Conservation (phyloP, 2,888 invertebrate genomes). For the Sinodicranocentrus sp. region DNA sequence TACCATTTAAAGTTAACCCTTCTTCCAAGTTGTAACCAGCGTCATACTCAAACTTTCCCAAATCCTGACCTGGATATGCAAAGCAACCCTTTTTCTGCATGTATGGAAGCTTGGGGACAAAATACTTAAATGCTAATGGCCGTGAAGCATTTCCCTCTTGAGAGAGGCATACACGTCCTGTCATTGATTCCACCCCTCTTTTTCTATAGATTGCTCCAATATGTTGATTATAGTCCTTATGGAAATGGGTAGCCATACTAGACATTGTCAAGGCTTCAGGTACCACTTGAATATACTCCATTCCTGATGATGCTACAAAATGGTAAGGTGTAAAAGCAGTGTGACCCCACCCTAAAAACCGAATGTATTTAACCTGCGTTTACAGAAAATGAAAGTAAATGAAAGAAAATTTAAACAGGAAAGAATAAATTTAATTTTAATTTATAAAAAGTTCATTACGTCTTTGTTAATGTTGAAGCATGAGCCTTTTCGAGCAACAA, state of each 20-base stretch:
- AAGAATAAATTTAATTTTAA: not conserved
- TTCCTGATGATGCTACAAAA: slow-evolving; percentile 57
- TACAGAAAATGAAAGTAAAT: slow-evolving; percentile 7
- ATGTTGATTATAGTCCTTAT: slow-evolving; percentile 50
- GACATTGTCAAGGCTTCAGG: slow-evolving; percentile 39
- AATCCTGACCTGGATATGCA: slow-evolving; percentile 24
- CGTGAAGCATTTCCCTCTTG: slow-evolving; percentile 32
- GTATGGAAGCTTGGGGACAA: slow-evolving; percentile 54
- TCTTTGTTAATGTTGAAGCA: slow-evolving; percentile 66
- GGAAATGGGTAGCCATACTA: slow-evolving; percentile 43
- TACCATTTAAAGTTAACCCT: slow-evolving; percentile 33
- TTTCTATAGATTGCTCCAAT: slow-evolving; percentile 60
- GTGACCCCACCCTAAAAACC: slow-evolving; percentile 42
- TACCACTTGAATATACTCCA: slow-evolving; percentile 65
- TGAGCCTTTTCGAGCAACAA: slow-evolving; percentile 55
- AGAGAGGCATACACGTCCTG: slow-evolving; percentile 40
- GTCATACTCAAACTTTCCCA: slow-evolving; percentile 37
- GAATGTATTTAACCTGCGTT: slow-evolving; percentile 56
- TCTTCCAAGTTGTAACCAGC: slow-evolving; percentile 39
- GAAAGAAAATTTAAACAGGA: not conserved
- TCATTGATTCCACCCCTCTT: slow-evolving; percentile 49
- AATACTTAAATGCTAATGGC: slow-evolving; percentile 55
- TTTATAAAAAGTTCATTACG: slow-evolving; percentile 27
- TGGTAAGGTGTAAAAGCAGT: slow-evolving; percentile 58
- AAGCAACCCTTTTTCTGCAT: slow-evolving; percentile 48